A percentile compares a stretch with the other conserved stretches of the same genome.
Conservation (phyloP, 2,888 invertebrate species). For the Netelia virgata region DNA sequence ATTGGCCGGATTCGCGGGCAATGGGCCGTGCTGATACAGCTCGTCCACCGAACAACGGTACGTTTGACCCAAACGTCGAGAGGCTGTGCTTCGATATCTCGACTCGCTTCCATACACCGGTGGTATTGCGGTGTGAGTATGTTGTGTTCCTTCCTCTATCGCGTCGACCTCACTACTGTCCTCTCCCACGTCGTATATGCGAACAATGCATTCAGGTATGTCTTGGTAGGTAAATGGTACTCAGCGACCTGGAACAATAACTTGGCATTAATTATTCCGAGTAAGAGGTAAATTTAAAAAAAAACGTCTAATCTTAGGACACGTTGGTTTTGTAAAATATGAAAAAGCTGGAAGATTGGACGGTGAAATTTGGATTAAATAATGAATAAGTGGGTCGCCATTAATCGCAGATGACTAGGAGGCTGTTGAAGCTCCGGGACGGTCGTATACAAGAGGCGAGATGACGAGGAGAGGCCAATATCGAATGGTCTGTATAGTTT, state of each 20-base stretch:
- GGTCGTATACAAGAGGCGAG: conserved; percentile 9
- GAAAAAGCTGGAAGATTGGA: not conserved
- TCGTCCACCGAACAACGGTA: conserved; percentile 67
- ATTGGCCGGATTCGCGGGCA: conserved; percentile 84
- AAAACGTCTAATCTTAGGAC: no score
- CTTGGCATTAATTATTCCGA: no score
- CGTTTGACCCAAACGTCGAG: conserved; percentile 74
- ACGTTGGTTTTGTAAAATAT: no score
- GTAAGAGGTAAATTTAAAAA: no score
- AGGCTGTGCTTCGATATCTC: conserved; percentile 56
- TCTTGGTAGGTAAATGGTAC: not conserved
- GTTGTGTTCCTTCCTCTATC: conserved; percentile 2
- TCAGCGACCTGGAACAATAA: no score
- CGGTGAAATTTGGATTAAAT: conserved; percentile 3
- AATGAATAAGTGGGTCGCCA: conserved; percentile 67
- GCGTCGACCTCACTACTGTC: not conserved
- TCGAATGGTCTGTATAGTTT: conserved; percentile 82
- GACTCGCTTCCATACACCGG: conserved; percentile 8
- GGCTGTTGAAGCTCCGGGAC: not conserved
- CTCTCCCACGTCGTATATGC: not conserved
- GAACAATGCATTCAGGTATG: not conserved
- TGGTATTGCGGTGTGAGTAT: not conserved
- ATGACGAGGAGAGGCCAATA: conserved; percentile 76
- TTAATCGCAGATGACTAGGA: conserved; percentile 80
- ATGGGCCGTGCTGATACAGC: conserved; percentile 84